Conservation (phyloP, 2,888 invertebrate species). For the Cosmia trapezina region DNA sequence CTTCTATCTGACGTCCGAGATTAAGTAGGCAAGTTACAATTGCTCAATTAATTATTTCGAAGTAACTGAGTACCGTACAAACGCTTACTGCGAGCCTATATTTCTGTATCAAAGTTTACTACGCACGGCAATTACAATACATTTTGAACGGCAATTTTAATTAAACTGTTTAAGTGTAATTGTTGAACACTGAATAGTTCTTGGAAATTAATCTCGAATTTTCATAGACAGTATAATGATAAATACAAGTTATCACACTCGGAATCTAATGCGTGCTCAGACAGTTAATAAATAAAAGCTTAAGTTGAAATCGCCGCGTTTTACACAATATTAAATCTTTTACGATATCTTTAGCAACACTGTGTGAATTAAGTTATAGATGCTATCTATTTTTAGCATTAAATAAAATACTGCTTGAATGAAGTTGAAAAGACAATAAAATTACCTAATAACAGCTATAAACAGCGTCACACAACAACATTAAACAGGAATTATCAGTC, state of each 20-base stretch:
- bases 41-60: conserved; percentile 75
- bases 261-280: conserved; percentile 37
- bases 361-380: conserved; percentile 51
- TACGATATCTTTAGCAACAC: conserved; percentile 49
- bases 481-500: conserved; percentile 30
- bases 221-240: conserved; percentile 33
- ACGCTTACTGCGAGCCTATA: conserved; percentile 46
- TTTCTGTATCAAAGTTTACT: conserved; percentile 64
- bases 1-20: conserved; percentile 74
- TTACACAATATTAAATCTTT: conserved; percentile 41
- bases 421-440: conserved; percentile 38
- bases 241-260: conserved; percentile 43
- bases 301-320: conserved; percentile 27
- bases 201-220: conserved; percentile 38
- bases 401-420: conserved; percentile 25
- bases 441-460: conserved; percentile 40
- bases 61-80: conserved; percentile 56
- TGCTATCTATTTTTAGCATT: conserved; percentile 31
- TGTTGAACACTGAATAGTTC: conserved; percentile 45
- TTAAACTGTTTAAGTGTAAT: conserved; percentile 63
- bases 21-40: conserved; percentile 73
- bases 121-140: conserved; percentile 64
- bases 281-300: conserved; percentile 33
- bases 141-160: conserved; percentile 67
- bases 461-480: conserved; percentile 33